These are phyloP conservation scores for Ganaspis brasiliensis DNA, from an alignment of 2,888 invertebrate species.

Conservation along the genomic window DNA sequence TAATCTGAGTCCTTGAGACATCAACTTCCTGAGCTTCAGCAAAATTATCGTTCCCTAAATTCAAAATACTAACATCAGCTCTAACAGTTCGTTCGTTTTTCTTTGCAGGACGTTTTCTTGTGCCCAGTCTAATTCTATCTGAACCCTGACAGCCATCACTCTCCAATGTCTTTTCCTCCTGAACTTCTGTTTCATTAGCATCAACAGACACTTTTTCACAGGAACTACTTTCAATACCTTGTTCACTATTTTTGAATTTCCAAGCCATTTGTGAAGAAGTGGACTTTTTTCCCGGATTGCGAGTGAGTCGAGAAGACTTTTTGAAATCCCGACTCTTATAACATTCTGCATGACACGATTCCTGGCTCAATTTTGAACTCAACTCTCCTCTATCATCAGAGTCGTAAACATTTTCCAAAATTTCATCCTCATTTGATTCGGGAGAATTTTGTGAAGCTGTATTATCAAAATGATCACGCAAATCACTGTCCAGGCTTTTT, in stretches of 20 bases:
- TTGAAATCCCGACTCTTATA: neutral
- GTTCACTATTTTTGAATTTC: constrained; percentile 54
- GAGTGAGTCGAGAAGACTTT: neutral
- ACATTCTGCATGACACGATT: neutral
- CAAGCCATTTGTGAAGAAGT: neutral
- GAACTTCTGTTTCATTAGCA: neutral
- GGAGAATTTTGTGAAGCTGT: neutral
- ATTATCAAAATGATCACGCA: constrained; percentile 12
- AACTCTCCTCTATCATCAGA: neutral
- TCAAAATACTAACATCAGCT: neutral
- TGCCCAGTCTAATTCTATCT: neutral
- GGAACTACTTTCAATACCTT: constrained; percentile 20
- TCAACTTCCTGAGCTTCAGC: constrained; percentile 62
- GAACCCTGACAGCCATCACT: neutral
- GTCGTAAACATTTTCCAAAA: neutral
- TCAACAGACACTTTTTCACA: neutral
- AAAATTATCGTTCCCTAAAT: constrained; percentile 11
- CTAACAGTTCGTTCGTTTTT: constrained; percentile 4
- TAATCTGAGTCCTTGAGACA: constrained; percentile 63
- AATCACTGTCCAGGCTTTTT: constrained; percentile 11
- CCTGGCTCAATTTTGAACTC: neutral
- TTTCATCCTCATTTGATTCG: constrained; percentile 4
- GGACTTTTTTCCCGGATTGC: constrained; percentile 5
- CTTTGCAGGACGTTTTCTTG: neutral
- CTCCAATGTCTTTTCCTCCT: constrained; percentile 34